These are phyloP conservation scores for Cabera pusaria DNA, from an alignment of 2,888 invertebrate genomes.

Conservation along the genomic window DNA sequence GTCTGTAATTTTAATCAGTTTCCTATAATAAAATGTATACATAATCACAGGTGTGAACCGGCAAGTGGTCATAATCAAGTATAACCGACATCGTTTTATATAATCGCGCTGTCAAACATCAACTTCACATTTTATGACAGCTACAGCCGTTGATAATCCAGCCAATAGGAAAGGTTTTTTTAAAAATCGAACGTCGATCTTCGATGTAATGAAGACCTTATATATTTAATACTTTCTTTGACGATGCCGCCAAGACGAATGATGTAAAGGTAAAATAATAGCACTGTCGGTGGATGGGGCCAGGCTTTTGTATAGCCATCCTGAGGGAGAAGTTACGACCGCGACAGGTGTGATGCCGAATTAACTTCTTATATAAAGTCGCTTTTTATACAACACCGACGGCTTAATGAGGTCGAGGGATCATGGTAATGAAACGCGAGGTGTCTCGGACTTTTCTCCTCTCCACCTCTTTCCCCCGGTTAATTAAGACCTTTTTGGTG, in stretches of 20 bases:
- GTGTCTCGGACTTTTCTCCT: slow-evolving; percentile 58
- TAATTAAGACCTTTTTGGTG: slow-evolving; percentile 64
- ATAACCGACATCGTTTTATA: slow-evolving; percentile 36
- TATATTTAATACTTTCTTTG: slow-evolving; percentile 69
- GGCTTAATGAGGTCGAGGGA: slow-evolving; percentile 71
- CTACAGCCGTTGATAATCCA: slow-evolving; percentile 48
- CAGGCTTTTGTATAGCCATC: slow-evolving; percentile 73
- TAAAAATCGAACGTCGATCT: slow-evolving; percentile 73
- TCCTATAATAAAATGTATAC: neutral
- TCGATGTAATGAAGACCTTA: slow-evolving; percentile 72
- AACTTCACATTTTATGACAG: slow-evolving; percentile 43
- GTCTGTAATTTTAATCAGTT: neutral
- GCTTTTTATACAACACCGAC: slow-evolving; percentile 75
- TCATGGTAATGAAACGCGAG: slow-evolving; percentile 69
- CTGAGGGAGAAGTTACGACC: slow-evolving; percentile 76
- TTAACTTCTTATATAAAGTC: slow-evolving; percentile 80
- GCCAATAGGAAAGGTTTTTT: slow-evolving; percentile 54
- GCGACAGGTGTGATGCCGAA: slow-evolving; percentile 80
- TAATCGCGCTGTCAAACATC: slow-evolving; percentile 43
- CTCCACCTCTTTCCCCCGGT: slow-evolving; percentile 53
- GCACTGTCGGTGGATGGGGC: slow-evolving; percentile 55
- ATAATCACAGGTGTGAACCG: slow-evolving; percentile 41
- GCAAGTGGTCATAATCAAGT: slow-evolving; percentile 40
- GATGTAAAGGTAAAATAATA: slow-evolving; percentile 64
- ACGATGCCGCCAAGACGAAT: slow-evolving; percentile 67